Evolutionary conservation across 2,888 invertebrate genomes (phyloP).

Genomic region (Epirrita christyi): DNA sequence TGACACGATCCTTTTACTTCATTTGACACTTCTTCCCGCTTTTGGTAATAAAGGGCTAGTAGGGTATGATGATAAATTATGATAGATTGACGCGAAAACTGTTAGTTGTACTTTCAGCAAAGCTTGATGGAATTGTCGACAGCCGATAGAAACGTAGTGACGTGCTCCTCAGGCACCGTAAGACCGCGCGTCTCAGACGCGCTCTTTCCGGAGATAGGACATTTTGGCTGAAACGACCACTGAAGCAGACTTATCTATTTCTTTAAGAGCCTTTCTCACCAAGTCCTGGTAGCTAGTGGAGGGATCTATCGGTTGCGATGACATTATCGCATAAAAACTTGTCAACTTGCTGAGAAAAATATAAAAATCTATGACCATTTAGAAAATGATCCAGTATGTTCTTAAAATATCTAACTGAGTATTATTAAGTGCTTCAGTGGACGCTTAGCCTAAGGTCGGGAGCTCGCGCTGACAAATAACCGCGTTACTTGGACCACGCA

Average conservation of each 20-base stretch:
- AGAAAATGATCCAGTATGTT: not conserved
- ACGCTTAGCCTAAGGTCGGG: slow-evolving; percentile 22
- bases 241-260: slow-evolving; percentile 2
- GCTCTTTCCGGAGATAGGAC: slow-evolving; percentile 27
- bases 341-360: not conserved
- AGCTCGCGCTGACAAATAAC: slow-evolving; percentile 17
- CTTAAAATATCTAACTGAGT: not conserved
- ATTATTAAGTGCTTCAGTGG: slow-evolving; percentile 13
- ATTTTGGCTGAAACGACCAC: slow-evolving; percentile 24
- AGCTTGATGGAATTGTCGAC: slow-evolving; percentile 7
- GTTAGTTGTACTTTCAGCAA: no score
- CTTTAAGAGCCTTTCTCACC: not conserved
- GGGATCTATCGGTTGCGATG: no score
- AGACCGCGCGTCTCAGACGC: slow-evolving; percentile 19
- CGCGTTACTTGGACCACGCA: slow-evolving; percentile 25
- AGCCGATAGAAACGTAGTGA: slow-evolving; percentile 16
- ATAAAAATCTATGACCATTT: not conserved
- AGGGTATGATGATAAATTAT: no score
- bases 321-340: no score
- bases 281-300: no score
- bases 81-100: no score
- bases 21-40: no score
- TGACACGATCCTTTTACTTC: no score
- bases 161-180: slow-evolving; percentile 15
- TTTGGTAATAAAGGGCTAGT: no score